Base-by-base conservation (phyloP, 2,113 vertebrate genomes). In the Columbina picui region DNA sequence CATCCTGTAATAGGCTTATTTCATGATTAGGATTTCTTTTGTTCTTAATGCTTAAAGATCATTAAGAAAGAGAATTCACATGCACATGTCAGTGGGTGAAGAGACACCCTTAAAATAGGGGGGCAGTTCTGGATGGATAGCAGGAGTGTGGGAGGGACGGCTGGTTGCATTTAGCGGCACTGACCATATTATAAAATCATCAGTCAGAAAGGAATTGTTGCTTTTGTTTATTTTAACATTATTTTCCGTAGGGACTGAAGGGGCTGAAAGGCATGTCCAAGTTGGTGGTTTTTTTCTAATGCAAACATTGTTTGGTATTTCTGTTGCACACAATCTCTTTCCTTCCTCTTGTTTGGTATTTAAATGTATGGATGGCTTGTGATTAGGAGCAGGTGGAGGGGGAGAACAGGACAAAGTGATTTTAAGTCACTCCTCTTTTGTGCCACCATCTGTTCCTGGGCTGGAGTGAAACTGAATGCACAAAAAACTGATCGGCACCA, bases 371-470 rank as follows among this genome's bases (percentile, higher is more conserved):
- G 93, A 95, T 90, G 93, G 90, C 90, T 95, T 96, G 96, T 95
- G 96, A 96, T 92, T 92, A 96, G 96, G 94, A 96, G 96, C 90
- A 97, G 96, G 95, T 95, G 96, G 96, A 96, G 92, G 73, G 90
- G 77, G 90, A 96, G 93, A 96, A 23, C 80, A 87, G 86, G 96
- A 96, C 96, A 93, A 96, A 96, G 92, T 96, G 94, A 94, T 93
- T 93, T 95, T 96, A 94, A 96, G 93, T 96, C 95, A 92, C 85
- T 96, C 95, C 86, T 97, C 96, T 93, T 96, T 95, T 97, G 93
- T 96, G 96, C 94, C 94, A 95, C 96, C 96, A 95, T 97, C 93
- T 96, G 96, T 97, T 97, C 96, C 88, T 82, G 94, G 92, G 96
- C 93, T 96, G 95, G 89, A 96, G 83, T 73, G 96, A 90, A 96